phyloP scores from a whole-genome alignment of 2,888 invertebrate species.

The Yponomeuta evonymella region DNA sequence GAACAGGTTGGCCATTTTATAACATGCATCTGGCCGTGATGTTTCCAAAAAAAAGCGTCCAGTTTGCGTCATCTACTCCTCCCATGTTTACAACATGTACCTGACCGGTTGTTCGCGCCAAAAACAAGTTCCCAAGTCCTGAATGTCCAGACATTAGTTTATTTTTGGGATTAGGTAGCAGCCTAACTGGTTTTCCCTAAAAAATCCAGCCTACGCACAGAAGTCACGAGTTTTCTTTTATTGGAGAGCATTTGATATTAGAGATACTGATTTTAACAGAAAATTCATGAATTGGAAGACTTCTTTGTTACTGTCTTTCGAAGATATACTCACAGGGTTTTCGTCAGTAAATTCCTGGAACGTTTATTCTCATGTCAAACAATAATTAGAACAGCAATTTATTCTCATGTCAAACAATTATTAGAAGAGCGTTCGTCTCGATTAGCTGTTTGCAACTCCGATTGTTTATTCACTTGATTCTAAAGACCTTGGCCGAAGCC shows the following conservation, averaged over 20 bases:
- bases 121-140: conserved; percentile 14
- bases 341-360: not conserved
- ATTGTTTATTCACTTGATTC: conserved; percentile 25
- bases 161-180: not conserved
- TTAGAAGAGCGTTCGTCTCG: conserved; percentile 30
- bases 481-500: conserved; percentile 30
- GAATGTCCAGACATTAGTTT: conserved; percentile 1
- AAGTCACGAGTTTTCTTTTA: too few relatives aligned
- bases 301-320: not conserved
- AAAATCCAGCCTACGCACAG: too few relatives aligned
- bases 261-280: too few relatives aligned
- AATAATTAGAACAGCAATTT: conserved; percentile 21
- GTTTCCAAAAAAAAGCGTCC: not conserved
- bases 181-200: not conserved
- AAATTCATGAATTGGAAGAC: not conserved
- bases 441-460: conserved; percentile 40
- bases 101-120: not conserved
- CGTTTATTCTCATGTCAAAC: conserved; percentile 30
- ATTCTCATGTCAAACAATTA: conserved; percentile 34
- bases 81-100: conserved; percentile 1
- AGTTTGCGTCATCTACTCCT: not conserved
- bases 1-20: too few relatives aligned
- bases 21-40: too few relatives aligned
- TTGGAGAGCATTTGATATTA: too few relatives aligned
- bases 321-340: not conserved